Base-by-base conservation (phyloP, 2,888 invertebrate species). In the Eumacrocentrus americanus region DNA sequence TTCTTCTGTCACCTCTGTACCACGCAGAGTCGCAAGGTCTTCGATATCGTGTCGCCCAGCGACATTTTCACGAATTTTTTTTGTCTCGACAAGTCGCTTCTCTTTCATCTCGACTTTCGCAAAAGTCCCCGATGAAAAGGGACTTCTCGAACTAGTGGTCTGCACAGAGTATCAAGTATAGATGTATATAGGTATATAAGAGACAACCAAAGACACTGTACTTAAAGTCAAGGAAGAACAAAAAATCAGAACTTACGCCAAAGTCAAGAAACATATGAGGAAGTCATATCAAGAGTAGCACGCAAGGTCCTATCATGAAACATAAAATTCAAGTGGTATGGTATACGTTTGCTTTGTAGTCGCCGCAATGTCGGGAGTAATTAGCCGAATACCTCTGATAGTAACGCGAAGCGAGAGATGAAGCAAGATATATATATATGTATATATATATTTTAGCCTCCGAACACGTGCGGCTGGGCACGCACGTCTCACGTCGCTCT, bases 351-450 rank as follows among this genome's bases (percentile, higher is more conserved):
- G 40, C 60, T 60, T 60, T 55, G 54, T 55, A 60, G 48, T 50
- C 37, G 60, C 50, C 48, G 38, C 53, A 35, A 54, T 54, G 54
- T 54, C 54, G 44, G 54, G 12, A 29, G 44, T 44, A 44, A 54
- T 54, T 54, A 54, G 54, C 14, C 44, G 54, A 44, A 54, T 54
- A 54, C 42, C 54, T 42, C 29, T 54, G 54, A 54, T 54, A 54
- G 54, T 14, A 54, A 44, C 54, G 42, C 54, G 54, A 42, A 18
- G 20, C 25, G n/a, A 53, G 46, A 42, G 42, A 55, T 44, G 44
- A 50, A 55, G 40, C 42, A 34, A 50, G 50, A 42, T 55, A 57
- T 54, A n/a, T n/a, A n/a, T n/a, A n/a, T n/a, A n/a, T n/a, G n/a
- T n/a, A n/a, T n/a, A n/a, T n/a, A n/a, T n/a, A 59, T 54, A 47